Evolutionary conservation across 2,797 vertebrate species (phyloP).

Genomic region (Crenichthys baileyi): DNA sequence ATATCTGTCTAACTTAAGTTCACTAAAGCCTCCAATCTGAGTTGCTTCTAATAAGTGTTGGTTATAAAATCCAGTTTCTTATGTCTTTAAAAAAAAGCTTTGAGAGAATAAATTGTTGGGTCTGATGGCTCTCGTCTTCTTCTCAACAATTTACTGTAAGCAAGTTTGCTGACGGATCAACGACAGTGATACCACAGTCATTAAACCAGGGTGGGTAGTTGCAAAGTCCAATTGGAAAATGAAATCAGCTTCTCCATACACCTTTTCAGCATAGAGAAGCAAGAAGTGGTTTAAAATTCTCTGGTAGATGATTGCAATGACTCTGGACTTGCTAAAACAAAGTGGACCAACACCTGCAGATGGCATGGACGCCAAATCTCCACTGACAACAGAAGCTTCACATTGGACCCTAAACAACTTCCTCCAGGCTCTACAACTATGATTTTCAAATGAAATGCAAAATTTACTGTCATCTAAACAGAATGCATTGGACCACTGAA

Average conservation of each 20-base stretch:
- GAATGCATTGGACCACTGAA: too few species aligned
- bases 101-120: not conserved
- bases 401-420: not conserved
- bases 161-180: not conserved
- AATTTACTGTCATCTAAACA: too few species aligned
- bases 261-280: not conserved
- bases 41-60: conserved; percentile 33
- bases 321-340: not conserved
- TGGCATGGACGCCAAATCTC: not conserved
- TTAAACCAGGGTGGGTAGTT: not conserved
- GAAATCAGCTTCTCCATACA: not conserved
- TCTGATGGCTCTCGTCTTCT: not conserved
- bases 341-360: not conserved
- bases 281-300: not conserved
- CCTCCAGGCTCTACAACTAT: not conserved
- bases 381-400: not conserved
- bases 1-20: conserved; percentile 33
- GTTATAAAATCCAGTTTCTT: conserved; percentile 29
- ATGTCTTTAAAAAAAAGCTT: conserved; percentile 26
- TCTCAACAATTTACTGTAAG: not conserved
- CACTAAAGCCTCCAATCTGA: conserved; percentile 36
- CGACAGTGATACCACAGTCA: not conserved
- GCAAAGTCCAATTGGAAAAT: not conserved
- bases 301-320: not conserved
- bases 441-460: not conserved